Conservation (phyloP, 1,140 invertebrate genomes). For the Pristionchus pacificus region DNA sequence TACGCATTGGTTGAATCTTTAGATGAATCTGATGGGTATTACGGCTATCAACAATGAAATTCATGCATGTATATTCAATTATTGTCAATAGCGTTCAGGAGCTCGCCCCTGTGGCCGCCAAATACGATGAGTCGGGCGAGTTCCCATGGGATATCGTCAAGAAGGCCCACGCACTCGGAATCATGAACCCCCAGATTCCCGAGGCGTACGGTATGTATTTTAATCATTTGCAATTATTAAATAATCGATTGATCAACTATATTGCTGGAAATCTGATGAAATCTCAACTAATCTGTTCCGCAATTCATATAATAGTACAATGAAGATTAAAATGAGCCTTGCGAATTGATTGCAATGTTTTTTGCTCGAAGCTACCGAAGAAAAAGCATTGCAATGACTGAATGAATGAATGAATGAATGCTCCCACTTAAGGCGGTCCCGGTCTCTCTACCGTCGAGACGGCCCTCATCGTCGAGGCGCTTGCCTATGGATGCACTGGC, state of each 20-base stretch:
- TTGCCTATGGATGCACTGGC: conserved; percentile 89
- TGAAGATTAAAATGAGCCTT: no score
- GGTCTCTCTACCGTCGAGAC: conserved; percentile 68
- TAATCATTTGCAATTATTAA: neutral
- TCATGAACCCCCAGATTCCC: conserved; percentile 83
- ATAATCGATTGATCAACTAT: neutral
- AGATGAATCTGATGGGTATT: neutral
- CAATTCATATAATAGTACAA: no score
- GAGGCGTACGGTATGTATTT: conserved; percentile 60
- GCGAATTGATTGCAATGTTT: no score
- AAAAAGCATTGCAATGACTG: no score
- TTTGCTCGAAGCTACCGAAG: no score
- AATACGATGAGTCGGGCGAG: conserved; percentile 82
- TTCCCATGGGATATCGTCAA: conserved; percentile 92
- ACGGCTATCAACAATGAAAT: neutral
- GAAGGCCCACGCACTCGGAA: conserved; percentile 82
- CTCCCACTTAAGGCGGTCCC: conserved; percentile 42
- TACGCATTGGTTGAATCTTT: conserved; percentile 60
- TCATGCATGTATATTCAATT: neutral
- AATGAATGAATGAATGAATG: no score
- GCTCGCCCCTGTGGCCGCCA: conserved; percentile 77
- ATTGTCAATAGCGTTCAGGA: conserved; percentile 49
- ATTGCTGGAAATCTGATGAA: neutral
- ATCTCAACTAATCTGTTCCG: no score
- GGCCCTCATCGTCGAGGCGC: conserved; percentile 81